Percentiles rank a stretch among this genome's conserved stretches.
Evolutionary conservation across 2,797 vertebrate genomes (phyloP).

Genomic region (Vireo griseus): DNA sequence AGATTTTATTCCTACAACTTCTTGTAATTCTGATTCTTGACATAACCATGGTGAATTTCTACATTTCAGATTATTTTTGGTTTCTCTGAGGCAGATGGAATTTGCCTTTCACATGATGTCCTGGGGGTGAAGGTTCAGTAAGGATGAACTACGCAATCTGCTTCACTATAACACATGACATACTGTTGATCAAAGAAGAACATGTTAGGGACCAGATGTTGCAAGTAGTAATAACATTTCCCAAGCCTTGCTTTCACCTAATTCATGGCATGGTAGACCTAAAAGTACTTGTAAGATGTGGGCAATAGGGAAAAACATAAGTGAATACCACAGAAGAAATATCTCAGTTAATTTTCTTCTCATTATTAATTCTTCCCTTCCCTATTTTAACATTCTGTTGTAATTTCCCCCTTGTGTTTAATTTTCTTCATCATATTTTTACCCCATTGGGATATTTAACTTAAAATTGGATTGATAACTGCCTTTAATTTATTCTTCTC

Average conservation of each 20-base stretch:
- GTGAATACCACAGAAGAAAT: background rate
- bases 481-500: conserved; percentile 29
- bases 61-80: conserved; percentile 9
- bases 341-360: background rate
- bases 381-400: background rate
- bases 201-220: conserved; percentile 25
- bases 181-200: conserved; percentile 48
- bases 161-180: conserved; percentile 12
- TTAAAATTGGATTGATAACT: conserved; percentile 32
- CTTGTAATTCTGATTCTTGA: background rate
- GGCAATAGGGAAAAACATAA: conserved; percentile 2
- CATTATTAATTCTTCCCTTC: conserved; percentile 9
- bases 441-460: conserved; percentile 1
- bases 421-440: conserved; percentile 36
- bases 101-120: conserved; percentile 28
- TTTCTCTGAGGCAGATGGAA: conserved; percentile 42
- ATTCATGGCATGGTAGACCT: background rate
- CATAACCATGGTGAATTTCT: background rate
- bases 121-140: conserved; percentile 46
- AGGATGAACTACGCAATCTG: conserved; percentile 54
- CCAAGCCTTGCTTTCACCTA: conserved; percentile 11
- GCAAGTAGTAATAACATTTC: conserved; percentile 10
- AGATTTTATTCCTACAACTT: background rate
- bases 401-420: conserved; percentile 6
- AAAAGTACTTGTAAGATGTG: background rate